phyloP scores from a whole-genome alignment of 2,888 invertebrate species.

The Rotaria magnacalcarata region DNA sequence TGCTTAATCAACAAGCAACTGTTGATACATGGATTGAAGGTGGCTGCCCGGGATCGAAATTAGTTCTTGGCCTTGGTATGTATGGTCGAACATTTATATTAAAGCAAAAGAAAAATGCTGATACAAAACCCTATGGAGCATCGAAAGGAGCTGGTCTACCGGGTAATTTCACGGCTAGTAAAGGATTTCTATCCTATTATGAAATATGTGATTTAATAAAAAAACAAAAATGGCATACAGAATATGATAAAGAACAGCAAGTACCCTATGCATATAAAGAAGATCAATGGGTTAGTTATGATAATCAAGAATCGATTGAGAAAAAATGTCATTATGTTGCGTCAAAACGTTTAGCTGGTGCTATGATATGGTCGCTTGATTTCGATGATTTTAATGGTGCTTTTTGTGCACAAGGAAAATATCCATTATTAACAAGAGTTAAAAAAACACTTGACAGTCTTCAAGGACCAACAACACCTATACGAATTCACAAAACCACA shows the following conservation, averaged over 20 bases:
- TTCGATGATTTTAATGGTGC: constrained; percentile 46
- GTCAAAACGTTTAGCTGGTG: constrained; percentile 43
- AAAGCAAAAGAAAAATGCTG: constrained; percentile 44
- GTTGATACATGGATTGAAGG: constrained; percentile 46
- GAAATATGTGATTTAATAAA: constrained; percentile 45
- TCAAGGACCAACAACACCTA: constrained; percentile 40
- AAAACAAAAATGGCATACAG: constrained; percentile 44
- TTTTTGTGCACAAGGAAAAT: constrained; percentile 45
- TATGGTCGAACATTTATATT: constrained; percentile 46
- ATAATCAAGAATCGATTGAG: constrained; percentile 43
- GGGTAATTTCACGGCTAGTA: constrained; percentile 40
- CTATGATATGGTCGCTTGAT: constrained; percentile 47
- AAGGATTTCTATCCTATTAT: constrained; percentile 45
- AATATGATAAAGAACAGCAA: constrained; percentile 46
- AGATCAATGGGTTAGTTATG: constrained; percentile 46
- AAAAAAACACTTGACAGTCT: constrained; percentile 42
- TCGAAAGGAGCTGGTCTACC: constrained; percentile 42
- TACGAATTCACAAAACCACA: constrained; percentile 11
- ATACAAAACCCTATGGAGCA: constrained; percentile 33
- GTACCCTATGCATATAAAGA: constrained; percentile 45
- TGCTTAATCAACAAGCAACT: constrained; percentile 43
- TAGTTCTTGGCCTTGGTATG: constrained; percentile 45
- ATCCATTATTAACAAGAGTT: constrained; percentile 43
- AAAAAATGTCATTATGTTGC: constrained; percentile 45
- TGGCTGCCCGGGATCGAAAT: constrained; percentile 41